phyloP scores from a whole-genome alignment of 2,113 vertebrate species.

The Notarius quadriscutis region DNA sequence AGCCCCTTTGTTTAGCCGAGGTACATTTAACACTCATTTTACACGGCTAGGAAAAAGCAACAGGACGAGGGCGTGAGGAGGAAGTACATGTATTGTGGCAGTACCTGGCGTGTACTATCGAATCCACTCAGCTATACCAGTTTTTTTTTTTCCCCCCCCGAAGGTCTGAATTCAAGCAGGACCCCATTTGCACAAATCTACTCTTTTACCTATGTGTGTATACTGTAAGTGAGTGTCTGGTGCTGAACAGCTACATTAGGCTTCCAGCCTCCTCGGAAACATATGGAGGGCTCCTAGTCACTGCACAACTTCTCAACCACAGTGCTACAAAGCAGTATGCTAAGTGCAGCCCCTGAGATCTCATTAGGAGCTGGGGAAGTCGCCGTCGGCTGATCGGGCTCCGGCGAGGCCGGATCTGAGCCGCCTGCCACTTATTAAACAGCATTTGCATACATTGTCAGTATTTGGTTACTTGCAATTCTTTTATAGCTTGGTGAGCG shows the following conservation, averaged over 20 bases:
- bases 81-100: not conserved
- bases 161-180: slow-evolving; percentile 28
- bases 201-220: slow-evolving; percentile 41
- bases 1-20: slow-evolving; percentile 47
- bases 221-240: slow-evolving; percentile 24
- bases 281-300: slow-evolving; percentile 75
- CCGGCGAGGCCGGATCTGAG: slow-evolving; percentile 69
- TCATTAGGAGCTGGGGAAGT: slow-evolving; percentile 77
- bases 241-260: slow-evolving; percentile 24
- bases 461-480: slow-evolving; percentile 60
- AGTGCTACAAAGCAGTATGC: slow-evolving; percentile 67
- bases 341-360: slow-evolving; percentile 76
- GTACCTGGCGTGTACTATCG: not conserved
- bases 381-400: slow-evolving; percentile 71
- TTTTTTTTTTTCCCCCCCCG: not conserved
- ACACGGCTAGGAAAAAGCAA: no score
- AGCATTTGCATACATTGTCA: slow-evolving; percentile 78
- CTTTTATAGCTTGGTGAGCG: slow-evolving; percentile 9
- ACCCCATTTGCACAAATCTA: slow-evolving; percentile 25
- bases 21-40: slow-evolving; percentile 8
- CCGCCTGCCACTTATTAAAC: slow-evolving; percentile 74
- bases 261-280: slow-evolving; percentile 73
- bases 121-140: not conserved
- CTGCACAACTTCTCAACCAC: slow-evolving; percentile 70
- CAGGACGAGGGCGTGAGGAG: not conserved